These are phyloP conservation scores for Macrosiphum euphorbiae DNA, from an alignment of 2,888 invertebrate species.

Conservation along the genomic window DNA sequence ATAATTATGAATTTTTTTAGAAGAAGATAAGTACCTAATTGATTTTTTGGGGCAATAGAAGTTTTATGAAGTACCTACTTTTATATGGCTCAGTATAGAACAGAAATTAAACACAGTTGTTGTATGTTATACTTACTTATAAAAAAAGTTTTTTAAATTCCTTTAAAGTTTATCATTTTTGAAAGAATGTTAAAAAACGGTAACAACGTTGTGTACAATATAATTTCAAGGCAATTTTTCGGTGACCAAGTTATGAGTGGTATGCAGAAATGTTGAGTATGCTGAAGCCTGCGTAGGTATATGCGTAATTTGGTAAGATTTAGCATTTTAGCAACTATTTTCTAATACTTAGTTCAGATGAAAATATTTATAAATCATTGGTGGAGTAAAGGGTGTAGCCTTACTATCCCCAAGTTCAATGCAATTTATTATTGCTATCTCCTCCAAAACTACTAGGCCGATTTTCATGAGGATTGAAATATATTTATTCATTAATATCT, in stretches of 20 bases:
- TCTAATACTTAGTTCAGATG: not conserved
- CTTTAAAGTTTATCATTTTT: not conserved
- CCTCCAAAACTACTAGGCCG: too few species aligned
- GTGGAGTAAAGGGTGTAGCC: too few species aligned
- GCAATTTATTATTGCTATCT: too few species aligned
- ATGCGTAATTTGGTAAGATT: not conserved
- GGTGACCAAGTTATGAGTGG: not conserved
- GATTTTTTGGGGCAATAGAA: not conserved
- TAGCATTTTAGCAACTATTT: not conserved
- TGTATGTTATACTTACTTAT: not conserved
- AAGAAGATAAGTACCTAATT: not conserved
- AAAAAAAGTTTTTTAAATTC: not conserved
- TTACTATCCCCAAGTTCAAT: too few species aligned
- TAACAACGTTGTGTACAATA: not conserved
- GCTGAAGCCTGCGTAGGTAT: not conserved
- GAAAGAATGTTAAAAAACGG: not conserved
- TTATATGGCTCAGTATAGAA: not conserved
- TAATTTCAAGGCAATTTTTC: not conserved
- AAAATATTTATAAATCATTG: not conserved
- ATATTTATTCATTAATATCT: too few species aligned
- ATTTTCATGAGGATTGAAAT: too few species aligned
- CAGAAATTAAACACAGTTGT: not conserved
- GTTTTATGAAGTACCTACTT: not conserved
- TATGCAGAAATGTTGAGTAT: not conserved
- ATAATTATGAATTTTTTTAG: not conserved